Base-by-base conservation (phyloP, 2,888 invertebrate species). In the Xestia ashworthii region DNA sequence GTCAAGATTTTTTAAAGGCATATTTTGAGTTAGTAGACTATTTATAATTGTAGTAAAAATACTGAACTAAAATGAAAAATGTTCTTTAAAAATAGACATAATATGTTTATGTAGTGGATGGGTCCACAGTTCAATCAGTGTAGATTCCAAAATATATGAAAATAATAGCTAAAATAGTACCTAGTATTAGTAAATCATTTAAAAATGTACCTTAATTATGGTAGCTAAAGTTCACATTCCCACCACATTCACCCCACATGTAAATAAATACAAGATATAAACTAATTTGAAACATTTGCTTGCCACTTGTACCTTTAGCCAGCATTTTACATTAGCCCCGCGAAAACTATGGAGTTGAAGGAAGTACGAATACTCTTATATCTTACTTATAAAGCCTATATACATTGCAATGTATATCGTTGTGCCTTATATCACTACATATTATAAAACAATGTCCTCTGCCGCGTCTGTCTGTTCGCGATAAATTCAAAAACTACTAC, bases 221-320 rank as follows among this genome's bases (percentile, higher is more conserved):
- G 38, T 58, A 12, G 19, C 25, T 46, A 16, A 44, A 50, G 25
- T 19, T n/a, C 62, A 68, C 53, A 69, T 67, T 3, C 1, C 75
- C 75, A 41, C 44, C 60, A 50, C 32, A 11, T 0, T 2, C 12
- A 12, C 8, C 11, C 11, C 1, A 14, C 22, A 3, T 71, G 44
- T 76, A 68, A n/a, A 76, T 75, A 41, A 14, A 46, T 19, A 32
- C 11, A 12, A 73, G n/a, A 65, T 16, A 25, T 16, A 16, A 65
- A 84, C 77, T 81, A 71, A 81, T 81, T 71, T 46, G 85, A 84
- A 62, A 71, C 85, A 81, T 84, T 84, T 84, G 84, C 84, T 84
- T 78, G 46, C 58, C 68, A 69, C 38, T 65, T 44, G 14, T 38
- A 58, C 68, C n/a, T 71, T 71, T 71, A 85, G 83, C 81, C 83